phyloP scores from a whole-genome alignment of 1,140 invertebrate species.

The Bombus sibiricus region DNA sequence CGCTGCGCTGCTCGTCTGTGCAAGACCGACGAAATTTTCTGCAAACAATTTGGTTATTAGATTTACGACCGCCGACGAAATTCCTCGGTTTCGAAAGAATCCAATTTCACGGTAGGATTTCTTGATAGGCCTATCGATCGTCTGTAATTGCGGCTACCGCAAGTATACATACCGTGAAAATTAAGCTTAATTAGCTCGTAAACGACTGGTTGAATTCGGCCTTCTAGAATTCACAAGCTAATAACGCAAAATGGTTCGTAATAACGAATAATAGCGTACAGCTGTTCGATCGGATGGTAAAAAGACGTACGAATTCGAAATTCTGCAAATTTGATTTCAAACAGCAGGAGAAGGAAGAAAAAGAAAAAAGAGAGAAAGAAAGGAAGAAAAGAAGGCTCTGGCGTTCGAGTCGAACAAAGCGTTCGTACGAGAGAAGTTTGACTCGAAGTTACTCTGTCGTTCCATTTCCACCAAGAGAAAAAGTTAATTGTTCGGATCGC shows the following conservation, averaged over 20 bases:
- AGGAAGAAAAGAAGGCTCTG: too few relatives aligned
- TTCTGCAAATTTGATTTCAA: neutral
- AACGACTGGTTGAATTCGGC: neutral
- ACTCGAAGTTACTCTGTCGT: neutral
- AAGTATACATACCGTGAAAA: neutral
- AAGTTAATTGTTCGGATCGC: neutral
- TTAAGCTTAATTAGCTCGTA: neutral
- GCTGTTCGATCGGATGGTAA: too few relatives aligned
- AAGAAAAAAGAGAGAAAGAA: accelerated
- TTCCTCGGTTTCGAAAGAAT: neutral
- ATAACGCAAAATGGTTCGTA: neutral
- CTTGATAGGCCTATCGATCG: neutral
- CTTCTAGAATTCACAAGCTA: neutral
- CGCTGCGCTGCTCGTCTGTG: neutral
- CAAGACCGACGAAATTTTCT: conserved; percentile 8
- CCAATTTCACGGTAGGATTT: conserved; percentile 16
- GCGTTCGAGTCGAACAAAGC: neutral
- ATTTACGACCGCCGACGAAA: conserved; percentile 3
- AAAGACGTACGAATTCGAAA: neutral
- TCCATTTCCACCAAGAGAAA: neutral
- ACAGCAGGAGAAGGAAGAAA: too few relatives aligned
- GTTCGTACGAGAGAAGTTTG: neutral
- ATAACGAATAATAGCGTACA: too few relatives aligned
- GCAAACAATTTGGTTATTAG: conserved; percentile 21
- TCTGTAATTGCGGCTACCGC: neutral